Evolutionary conservation across 2,888 invertebrate genomes (phyloP), one percentile per base, ranked within the genome.

Genomic region (Synanthedon vespiformis): DNA sequence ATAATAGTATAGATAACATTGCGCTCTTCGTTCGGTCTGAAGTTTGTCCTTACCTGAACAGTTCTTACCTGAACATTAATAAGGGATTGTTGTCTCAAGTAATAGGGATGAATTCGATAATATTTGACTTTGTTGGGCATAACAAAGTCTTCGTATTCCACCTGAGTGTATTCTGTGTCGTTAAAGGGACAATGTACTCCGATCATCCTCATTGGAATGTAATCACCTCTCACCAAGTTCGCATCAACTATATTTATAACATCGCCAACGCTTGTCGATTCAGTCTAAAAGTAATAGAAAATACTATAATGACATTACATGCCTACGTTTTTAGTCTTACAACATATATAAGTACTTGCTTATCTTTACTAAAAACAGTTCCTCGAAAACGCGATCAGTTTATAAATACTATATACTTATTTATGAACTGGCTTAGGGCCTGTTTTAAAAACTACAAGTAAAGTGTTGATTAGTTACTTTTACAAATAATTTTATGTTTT

Each of bases 101-200:
- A 79, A 58, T 72, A 83, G 0, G 88, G 84, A 64, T 88, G 89
- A 54, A 91, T 82, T 44, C 86, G 79, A 58, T 90, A 90, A 1
- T 74, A 74, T 48, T 88, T 82, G 54, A 87, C 80, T 54, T 89
- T 68, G 22, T 80, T 75, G 0, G 90, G 89, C 50, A 89, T 75
- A 11, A 90, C 79, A 56, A 89, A 91, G 66, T 91, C 91, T 71
- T 92, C 92, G 52, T 88, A 88, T 55, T 77, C 74, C 0, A 83
- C 64, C 61, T 88, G 82, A 34, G 67, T 67, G 51, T 69, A 75
- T 6, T 57, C 61, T 0, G 82, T 77, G n/a, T 64, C 71, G 54
- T 85, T 87, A 52, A 77, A 70, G 3, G 78, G 65, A 58, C 88
- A 88, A 56, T 83, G 80, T 0, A 65, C 62, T 8, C 87, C 83